These are phyloP conservation scores for Alaudala cheleensis DNA, from an alignment of 2,113 vertebrate species.

Conservation along the genomic window DNA sequence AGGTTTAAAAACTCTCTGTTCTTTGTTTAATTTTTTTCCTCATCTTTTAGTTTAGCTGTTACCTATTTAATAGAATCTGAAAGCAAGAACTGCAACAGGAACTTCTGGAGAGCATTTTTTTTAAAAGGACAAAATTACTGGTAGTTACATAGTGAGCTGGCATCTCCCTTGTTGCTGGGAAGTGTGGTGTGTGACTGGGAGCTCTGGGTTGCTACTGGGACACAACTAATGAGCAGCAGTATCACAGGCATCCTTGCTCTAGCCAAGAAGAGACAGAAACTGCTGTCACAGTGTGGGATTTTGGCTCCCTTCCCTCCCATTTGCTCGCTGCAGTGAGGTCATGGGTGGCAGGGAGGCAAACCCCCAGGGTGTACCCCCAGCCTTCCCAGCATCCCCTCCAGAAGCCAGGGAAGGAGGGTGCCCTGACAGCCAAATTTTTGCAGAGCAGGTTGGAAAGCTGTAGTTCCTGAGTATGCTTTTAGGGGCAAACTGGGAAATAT, in stretches of 20 bases:
- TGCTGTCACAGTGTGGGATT: neutral
- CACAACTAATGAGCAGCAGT: neutral
- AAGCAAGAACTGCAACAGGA: neutral
- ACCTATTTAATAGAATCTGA: neutral
- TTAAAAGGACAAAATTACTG: neutral
- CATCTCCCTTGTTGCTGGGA: neutral
- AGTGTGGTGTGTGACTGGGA: neutral
- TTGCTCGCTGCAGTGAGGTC: neutral
- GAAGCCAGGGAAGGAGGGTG: neutral
- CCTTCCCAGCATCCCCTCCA: neutral
- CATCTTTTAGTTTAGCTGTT: neutral
- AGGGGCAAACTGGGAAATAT: neutral
- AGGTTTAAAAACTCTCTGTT: neutral
- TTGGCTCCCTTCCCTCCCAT: neutral
- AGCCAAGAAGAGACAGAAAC: constrained; percentile 16
- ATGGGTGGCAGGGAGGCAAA: neutral
- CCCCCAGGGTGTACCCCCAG: neutral
- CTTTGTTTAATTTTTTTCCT: neutral
- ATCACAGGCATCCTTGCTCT: neutral
- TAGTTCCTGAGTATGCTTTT: neutral
- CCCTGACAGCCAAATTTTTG: rapidly evolving
- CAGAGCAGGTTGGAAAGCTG: neutral
- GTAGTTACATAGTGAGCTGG: neutral
- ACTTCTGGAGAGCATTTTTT: neutral
- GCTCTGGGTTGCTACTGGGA: neutral